Evolutionary conservation across 2,888 invertebrate species (phyloP), one percentile per base, ranked within the genome.

Genomic region (Helobdella robusta): DNA sequence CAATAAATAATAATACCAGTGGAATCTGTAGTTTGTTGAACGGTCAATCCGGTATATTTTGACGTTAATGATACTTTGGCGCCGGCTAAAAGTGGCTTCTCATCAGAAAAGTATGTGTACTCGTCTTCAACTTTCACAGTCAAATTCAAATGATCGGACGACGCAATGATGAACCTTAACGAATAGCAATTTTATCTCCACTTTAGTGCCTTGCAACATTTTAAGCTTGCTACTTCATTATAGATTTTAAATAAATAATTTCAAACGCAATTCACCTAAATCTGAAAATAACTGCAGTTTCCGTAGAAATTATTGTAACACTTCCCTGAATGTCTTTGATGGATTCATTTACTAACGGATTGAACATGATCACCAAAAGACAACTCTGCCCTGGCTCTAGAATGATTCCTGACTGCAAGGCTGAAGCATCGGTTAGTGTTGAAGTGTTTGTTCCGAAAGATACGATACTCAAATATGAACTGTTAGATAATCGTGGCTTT

Each of bases 31-130:
- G 56, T 54, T 23, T 35, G 18, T n/a, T 40, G 64, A 30, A 64
- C 40, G 5, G 64, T 63, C 20, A 54, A 32, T 36, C 64, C 67
- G 40, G 70, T 50, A 36, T 67, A 50, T 18, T 68, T 67, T 65
- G 71, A 72, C 6, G 52, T 48, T 20, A 73, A 62, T 15, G 64
- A 66, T 3, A 73, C 67, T 30, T 60, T 67, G 15, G 72, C 73
- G 30, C 68, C 68, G 18, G 65, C 61, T 11, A 73, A 68, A 6
- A 72, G 58, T 25, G 73, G 73, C 40, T 66, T 60, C 30, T 66
- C 70, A 18, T 66, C 66, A 23, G 69, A 71, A 68, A 73, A 73
- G 59, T 73, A 73, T 0, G 73, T 73, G 60, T 70, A 73, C 54
- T 73, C 73, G 64, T 73, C 73, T 59, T 73, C 72, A 1, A 73